Evolutionary conservation across 2,113 vertebrate species (phyloP), one percentile per base, ranked within the genome.

Genomic region (Crypturellus undulatus): DNA sequence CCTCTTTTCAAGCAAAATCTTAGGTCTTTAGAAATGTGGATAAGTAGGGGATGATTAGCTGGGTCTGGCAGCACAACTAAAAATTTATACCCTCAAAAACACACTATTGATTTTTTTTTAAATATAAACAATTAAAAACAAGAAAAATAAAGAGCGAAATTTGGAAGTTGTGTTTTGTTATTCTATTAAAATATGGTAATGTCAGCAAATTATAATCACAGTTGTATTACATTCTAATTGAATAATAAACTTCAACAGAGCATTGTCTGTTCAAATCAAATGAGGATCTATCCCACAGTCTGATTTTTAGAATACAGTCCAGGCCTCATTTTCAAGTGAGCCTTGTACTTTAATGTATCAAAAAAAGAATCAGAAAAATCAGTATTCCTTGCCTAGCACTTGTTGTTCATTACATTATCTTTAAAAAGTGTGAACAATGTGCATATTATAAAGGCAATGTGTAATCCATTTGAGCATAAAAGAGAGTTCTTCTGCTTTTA

Each of bases 21-120:
- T 84, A 54, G 49, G 40, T 89, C 72, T 93, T 94, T 85, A 75
- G 73, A 96, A 95, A 82, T 51, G 38, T 81, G 84, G 79, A 62
- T 96, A 94, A 95, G 92, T 87, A 94, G 69, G 54, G 43, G 90
- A 90, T 94, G 89, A 95, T 92, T 97, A 97, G 59, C 63, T 0
- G 9, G 81, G 75, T 86, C 87, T 96, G 87, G 89, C 85, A 94
- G 80, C 64, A 87, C n/a, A 81, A 85, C 56, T 87, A 62, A 94
- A 38, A 94, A 79, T 91, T 79, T 81, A 79, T 90, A 56, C 76
- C 71, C 71, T 89, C 56, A 52, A 93, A 94, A 56, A 65, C 78
- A 45, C 12, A 40, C 40, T 83, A 68, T 91, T 43, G 13, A 42
- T 84, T 68, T 86, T 58, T 84, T 89, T 42, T 42, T 42, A 43